A percentile compares a stretch with the other conserved stretches of the same genome.
Evolutionary conservation across 2,888 invertebrate species (phyloP).

Genomic region (Lepidonotus clava): DNA sequence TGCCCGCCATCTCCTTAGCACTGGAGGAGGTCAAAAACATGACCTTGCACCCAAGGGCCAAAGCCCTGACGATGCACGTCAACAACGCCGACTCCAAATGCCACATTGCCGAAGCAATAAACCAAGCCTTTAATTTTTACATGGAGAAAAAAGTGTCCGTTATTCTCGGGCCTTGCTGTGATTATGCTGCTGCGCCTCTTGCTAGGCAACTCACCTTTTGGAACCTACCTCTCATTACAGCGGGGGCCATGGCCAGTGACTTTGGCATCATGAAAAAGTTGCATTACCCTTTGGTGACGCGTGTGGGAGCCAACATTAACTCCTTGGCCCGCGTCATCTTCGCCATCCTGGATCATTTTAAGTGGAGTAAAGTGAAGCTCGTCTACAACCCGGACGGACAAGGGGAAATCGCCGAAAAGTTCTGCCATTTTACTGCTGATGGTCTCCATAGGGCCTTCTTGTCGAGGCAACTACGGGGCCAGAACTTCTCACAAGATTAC

Average conservation of each 20-base stretch:
- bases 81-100: slow-evolving; percentile 72
- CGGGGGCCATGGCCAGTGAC: slow-evolving; percentile 77
- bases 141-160: slow-evolving; percentile 67
- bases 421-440: slow-evolving; percentile 89
- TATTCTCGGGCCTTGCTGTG: slow-evolving; percentile 78
- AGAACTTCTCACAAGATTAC: slow-evolving; percentile 69
- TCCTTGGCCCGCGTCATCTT: slow-evolving; percentile 67
- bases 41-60: neutral
- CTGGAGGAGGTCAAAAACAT: slow-evolving; percentile 63
- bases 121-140: slow-evolving; percentile 72
- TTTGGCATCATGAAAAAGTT: slow-evolving; percentile 69
- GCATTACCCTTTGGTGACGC: slow-evolving; percentile 88
- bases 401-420: slow-evolving; percentile 85
- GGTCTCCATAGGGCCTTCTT: slow-evolving; percentile 84
- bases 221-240: slow-evolving; percentile 93
- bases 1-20: slow-evolving; percentile 69
- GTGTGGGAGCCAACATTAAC: slow-evolving; percentile 73
- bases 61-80: slow-evolving; percentile 53
- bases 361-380: slow-evolving; percentile 87
- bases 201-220: slow-evolving; percentile 92
- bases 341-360: slow-evolving; percentile 67
- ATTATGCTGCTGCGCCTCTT: slow-evolving; percentile 91
- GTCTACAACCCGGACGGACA: slow-evolving; percentile 89
- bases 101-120: slow-evolving; percentile 67
- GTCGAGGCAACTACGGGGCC: neutral